Base-by-base conservation (phyloP, 2,888 invertebrate species). In the Graphium colonna region DNA sequence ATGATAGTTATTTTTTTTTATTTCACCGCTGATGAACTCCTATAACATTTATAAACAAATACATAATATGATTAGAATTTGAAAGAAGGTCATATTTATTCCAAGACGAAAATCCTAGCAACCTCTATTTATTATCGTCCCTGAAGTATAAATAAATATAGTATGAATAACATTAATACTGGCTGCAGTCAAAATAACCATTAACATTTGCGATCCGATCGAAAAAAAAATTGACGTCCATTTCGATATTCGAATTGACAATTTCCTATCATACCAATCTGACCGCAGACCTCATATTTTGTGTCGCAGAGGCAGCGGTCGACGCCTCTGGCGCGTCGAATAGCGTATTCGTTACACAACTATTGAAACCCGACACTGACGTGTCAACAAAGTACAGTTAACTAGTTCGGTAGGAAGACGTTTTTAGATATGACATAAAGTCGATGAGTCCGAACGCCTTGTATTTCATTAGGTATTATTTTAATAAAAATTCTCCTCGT, bases 291-390 rank as follows among this genome's bases (percentile, higher is more conserved):
- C 12, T 26, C 50, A 45, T 50, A 44, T 38, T 49, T 44, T 31
- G 45, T 54, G 54, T 45, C 45, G 15, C 18, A 33, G 33, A 50
- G 17, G 13, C 54, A 54, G 15, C 53, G 15, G 50, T 17, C 50
- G 36, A 54, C 54, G 54, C 54, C 54, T 54, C 45, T 39, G n/a
- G 41, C 54, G 54, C 54, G 54, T 54, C 36, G 50, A 50, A 41
- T n/a, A 18, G 43, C 21, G 49, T 50, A 46, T 54, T 41, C 15
- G 15, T 54, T 54, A 50, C 54, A 54, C 50, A 50, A 49, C 50
- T 41, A 41, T 45, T 10, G 54, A 45, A 54, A 54, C 50, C 13
- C 28, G 54, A 54, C 45, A 50, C 50, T 21, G 13, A 45, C 49
- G 45, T 50, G 45, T 50, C 54, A 40, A 51, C 44, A 49, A 50